Evolutionary conservation across 2,113 vertebrate species (phyloP).

Genomic region (Phalacrocorax aristotelis): DNA sequence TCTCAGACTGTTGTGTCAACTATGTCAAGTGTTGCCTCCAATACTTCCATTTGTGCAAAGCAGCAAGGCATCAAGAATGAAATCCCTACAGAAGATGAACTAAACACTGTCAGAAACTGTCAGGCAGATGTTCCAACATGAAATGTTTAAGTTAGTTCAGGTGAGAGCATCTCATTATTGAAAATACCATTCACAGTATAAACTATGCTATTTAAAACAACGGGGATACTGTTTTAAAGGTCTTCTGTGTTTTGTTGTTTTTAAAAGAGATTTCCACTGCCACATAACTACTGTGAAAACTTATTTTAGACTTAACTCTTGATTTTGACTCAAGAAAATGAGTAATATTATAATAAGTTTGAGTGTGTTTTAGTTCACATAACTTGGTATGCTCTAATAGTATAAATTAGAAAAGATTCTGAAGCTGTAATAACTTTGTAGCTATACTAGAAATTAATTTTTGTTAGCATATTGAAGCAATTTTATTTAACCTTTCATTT

Average conservation of each 20-base stretch:
- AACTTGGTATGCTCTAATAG: background rate
- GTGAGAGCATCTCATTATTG: slow-evolving; percentile 62
- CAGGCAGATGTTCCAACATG: slow-evolving; percentile 85
- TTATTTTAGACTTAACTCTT: background rate
- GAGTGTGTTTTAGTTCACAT: background rate
- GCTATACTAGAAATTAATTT: background rate
- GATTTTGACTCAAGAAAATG: background rate
- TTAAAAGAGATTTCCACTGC: background rate
- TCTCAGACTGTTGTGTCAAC: background rate
- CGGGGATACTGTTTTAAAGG: background rate
- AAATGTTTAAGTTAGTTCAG: slow-evolving; percentile 92
- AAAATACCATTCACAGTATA: background rate
- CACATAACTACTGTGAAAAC: background rate
- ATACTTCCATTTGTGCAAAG: background rate
- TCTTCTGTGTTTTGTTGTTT: background rate
- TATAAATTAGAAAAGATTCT: background rate
- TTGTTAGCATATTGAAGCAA: background rate
- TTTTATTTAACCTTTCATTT: background rate
- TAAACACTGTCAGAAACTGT: slow-evolving; percentile 62
- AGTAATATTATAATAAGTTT: background rate
- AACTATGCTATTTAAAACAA: background rate
- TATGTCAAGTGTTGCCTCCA: background rate
- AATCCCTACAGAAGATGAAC: background rate
- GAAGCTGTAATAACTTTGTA: background rate
- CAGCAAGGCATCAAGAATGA: background rate